Evolutionary conservation across 2,113 vertebrate genomes (phyloP), one percentile per base, ranked within the genome.

Genomic region (Chunga burmeisteri): DNA sequence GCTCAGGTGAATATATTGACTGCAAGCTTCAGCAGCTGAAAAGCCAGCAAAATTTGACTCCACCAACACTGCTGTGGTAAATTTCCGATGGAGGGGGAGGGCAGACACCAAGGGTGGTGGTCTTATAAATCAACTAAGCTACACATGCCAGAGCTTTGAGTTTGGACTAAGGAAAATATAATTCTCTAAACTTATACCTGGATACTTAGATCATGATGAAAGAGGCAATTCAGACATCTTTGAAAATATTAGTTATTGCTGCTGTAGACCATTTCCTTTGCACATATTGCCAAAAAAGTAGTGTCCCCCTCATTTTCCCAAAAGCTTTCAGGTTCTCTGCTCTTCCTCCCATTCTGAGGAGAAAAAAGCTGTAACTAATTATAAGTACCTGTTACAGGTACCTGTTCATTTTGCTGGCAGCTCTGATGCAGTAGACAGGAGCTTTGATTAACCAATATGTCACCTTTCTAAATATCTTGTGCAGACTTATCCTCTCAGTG

Each of bases 301-400:
- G 7, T 19, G 4, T 16, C 9, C 9, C 3, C 16, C 21, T 0
- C 0, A 27, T 29, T 67, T 26, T 46, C 27, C 65, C 13, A 44
- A 80, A 94, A 67, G 7, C 11, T 16, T 86, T 47, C 20, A 55
- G 11, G 5, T 58, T 59, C 38, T 66, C 56, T 81, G 26, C 29
- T 74, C 11, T 80, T 66, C 8, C 9, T 21, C 12, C 7, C 12
- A 4, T 36, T 72, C 46, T 58, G 22, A 4, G 2, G 13, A 56
- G 7, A 52, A 16, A n/a, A 55, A 73, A 36, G 2, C 5, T 40
- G 8, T 49, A 13, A 11, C 1, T 16, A 56, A 13, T 65, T 75
- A 12, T 6, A 59, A 16, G 14, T 44, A 36, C 16, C 15, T n/a
- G 5, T 40, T 58, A 15, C 6, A 46, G 13, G 10, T 22, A 42